Evolutionary conservation across 2,797 vertebrate species (phyloP), one percentile per base, ranked within the genome.

Genomic region (Micropoecilia bifurca): DNA sequence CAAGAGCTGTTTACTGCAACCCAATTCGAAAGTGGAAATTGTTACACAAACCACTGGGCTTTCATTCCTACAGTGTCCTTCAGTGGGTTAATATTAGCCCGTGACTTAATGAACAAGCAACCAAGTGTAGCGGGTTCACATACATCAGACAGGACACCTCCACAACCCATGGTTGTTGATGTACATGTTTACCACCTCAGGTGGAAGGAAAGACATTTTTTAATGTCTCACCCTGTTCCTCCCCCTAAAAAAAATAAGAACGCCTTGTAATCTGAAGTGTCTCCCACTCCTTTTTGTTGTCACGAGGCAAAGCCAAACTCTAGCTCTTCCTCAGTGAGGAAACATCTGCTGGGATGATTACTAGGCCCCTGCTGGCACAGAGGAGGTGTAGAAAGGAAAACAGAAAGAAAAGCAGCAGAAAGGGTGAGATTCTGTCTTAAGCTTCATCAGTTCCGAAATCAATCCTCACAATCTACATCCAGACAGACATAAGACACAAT

Each of bases 331-430:
- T 88, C 85, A 87, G 66, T 74, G 83, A 91, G 92, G 89, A 94
- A 93, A 90, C 92, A 94, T 93, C 93, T 95, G 92, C 88, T 75
- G 47, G 73, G 76, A 76, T 80, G 80, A 82, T 92, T 85, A 81
- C 28, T 73, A 66, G 84, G 43, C 77, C 82, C 74, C 75, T 74
- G 77, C 76, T 83, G 75, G 71, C 73, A 77, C 78, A 77, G 39
- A 81, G 76, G 81, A 81, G 72, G 68, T 77, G 47, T 66, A 74
- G 50, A 76, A 85, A 83, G 73, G 30, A 59, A 79, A 71, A 78
- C 47, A 45, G 71, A 69, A 57, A 69, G 43, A 83, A 48, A 79
- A 33, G 28, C 33, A 61, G 55, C 46, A 73, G 53, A 43, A 41
- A 74, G n/a, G 3, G 63, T 39, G 73, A 73, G 22, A 77, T 76